Evolutionary conservation across 2,113 vertebrate genomes (phyloP).

Genomic region (Entosphenus tridentatus): DNA sequence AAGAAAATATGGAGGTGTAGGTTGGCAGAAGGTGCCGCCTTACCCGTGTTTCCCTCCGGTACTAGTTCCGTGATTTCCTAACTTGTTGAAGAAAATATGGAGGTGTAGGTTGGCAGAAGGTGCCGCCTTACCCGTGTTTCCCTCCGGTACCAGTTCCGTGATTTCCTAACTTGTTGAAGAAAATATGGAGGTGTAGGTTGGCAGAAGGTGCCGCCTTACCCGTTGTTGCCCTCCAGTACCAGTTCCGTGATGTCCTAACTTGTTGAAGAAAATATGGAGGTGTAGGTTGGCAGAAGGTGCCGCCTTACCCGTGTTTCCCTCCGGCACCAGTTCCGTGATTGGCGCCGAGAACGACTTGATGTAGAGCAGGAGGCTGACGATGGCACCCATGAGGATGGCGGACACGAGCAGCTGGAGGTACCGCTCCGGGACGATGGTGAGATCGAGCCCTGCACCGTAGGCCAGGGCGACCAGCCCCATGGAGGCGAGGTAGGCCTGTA

Average conservation of each 20-base stretch:
- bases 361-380: not conserved
- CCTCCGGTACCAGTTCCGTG: not conserved
- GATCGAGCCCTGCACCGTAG: not conserved
- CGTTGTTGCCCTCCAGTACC: not conserved
- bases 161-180: not conserved
- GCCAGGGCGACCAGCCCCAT: not conserved
- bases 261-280: too few relatives aligned
- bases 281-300: too few relatives aligned
- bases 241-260: not conserved
- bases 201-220: not conserved
- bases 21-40: not conserved
- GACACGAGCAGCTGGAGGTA: constrained; percentile 3
- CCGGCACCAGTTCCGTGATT: not conserved
- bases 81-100: too few relatives aligned
- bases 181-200: too few relatives aligned
- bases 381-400: not conserved
- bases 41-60: not conserved
- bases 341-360: not conserved
- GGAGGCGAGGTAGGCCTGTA: not conserved
- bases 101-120: too few relatives aligned
- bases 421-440: not conserved
- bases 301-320: constrained; percentile 2
- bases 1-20: too few relatives aligned
- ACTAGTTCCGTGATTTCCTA: not conserved
- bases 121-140: not conserved